Base-by-base conservation (phyloP, 2,797 vertebrate species). In the Brotula barbata region DNA sequence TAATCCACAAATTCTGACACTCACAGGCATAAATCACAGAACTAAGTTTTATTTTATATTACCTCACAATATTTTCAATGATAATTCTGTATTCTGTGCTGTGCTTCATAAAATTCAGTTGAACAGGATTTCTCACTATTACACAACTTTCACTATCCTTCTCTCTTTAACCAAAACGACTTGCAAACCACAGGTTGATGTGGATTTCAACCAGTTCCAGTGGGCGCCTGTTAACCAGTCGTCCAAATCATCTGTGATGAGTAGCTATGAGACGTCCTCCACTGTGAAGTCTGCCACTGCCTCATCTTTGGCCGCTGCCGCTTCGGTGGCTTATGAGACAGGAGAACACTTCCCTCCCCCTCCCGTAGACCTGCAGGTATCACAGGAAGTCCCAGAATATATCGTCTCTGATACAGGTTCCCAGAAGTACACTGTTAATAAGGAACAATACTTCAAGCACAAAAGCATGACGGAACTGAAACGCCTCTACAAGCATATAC, bases 381-480 rank as follows among this genome's bases (percentile, higher is more conserved):
- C 89, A 56, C 19, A 81, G 42, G 87, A 95, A 74, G 70, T 54
- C 22, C 71, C 87, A 58, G 86, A 81, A 51, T 61, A 56, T 72
- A 88, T 75, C 71, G 52, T 86, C 76, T 87, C 89, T 17, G 81
- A 85, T 11, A 11, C 25, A 48, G 79, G 8, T 17, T 60, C 83
- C 62, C 80, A 89, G 62, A 93, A 88, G 65, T 64, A 74, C 14
- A 68, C 65, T 4, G 21, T 82, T 6, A 83, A 78, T 58, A 94
- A 89, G 83, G 93, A 94, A 48, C 77, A 93, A 49, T 92, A 93
- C 58, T 87, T 87, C 34, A 94, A 94, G 75, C 90, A 96, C 85
- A 93, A 91, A 71, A 94, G 92, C 71, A 85, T 93, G 63, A 88
- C 90, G 25, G 93, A 96, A 83, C 85, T 95, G 21, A 96, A 94